Base-by-base conservation (phyloP, 2,888 invertebrate genomes). In the Eurytoma adleriae region DNA sequence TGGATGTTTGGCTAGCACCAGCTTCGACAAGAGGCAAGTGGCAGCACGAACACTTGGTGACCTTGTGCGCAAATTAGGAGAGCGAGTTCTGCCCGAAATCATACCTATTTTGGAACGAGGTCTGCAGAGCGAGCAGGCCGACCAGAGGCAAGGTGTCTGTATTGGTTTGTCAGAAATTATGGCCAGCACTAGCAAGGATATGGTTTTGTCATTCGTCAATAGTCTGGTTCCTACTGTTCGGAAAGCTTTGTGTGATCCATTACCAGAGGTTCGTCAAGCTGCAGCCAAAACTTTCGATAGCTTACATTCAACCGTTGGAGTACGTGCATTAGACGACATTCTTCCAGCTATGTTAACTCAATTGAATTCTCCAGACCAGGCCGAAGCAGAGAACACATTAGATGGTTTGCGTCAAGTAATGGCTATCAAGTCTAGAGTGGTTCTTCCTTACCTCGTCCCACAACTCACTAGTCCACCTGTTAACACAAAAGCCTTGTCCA, bases 141-240 rank as follows among this genome's bases (percentile, higher is more conserved):
- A 99, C 92, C 98, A 99, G 92, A 93, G 99, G 18, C 98, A 99
- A 91, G 99, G 99, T 84, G 99, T 99, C 12, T 99, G 99, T 91
- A 98, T 99, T 89, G 99, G 98, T 0, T 93, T 99, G 52, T 97
- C 98, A 0, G 99, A 99, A 93, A 99, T 99, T 87, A 98, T 99
- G 95, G 95, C 96, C 5, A 98, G 98, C 70, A 99, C 99, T 4
- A 98, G 97, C 79, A 95, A 95, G 86, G 99, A 99, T 88, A 97
- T 97, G 94, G 97, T 98, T 68, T 92, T 98, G 62, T 96, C 96
- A 82, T 97, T 96, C 91, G 96, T 96, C 2, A 96, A 96, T 90
- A 96, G 96, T 84, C 91, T 98, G 75, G 95, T 97, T 12, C 98
- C 99, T 3, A 99, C 98, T 0, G 98, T 99, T n/a, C 92, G 97